phyloP scores from a whole-genome alignment of 2,797 vertebrate genomes.

The Atherinosoma microstoma region DNA sequence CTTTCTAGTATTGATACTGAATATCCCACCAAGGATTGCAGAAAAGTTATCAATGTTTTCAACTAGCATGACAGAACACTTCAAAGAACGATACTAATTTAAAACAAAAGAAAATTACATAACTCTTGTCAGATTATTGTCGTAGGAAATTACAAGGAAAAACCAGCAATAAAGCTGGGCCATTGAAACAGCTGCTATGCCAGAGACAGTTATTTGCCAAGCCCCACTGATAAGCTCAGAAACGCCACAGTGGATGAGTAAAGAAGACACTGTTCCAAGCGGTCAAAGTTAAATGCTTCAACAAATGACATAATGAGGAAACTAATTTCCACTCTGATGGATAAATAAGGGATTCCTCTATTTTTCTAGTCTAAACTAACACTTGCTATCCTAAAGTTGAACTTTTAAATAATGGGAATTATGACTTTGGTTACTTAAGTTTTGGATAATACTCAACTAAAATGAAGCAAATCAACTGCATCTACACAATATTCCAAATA shows the following conservation, averaged over 20 bases:
- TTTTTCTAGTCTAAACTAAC: background rate
- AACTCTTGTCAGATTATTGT: conserved; percentile 2
- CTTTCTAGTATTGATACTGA: background rate
- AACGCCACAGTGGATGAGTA: conserved; percentile 7
- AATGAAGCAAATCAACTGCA: background rate
- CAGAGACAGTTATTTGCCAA: background rate
- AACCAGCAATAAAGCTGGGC: background rate
- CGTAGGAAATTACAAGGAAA: background rate
- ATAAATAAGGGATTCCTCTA: no score
- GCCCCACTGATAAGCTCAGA: conserved; percentile 4
- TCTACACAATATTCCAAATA: background rate
- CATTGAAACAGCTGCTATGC: background rate
- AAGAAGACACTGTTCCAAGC: conserved; percentile 1
- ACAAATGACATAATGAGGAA: background rate
- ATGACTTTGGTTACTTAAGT: background rate
- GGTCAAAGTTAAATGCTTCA: conserved; percentile 15
- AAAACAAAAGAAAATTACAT: background rate
- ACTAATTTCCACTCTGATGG: background rate
- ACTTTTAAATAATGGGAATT: background rate
- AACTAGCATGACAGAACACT: background rate
- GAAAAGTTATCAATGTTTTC: no score
- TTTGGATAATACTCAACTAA: background rate
- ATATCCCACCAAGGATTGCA: background rate
- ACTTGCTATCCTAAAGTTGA: background rate
- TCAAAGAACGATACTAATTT: background rate